phyloP scores from a whole-genome alignment of 2,113 vertebrate genomes.

The Epinephelus cyanopodus region DNA sequence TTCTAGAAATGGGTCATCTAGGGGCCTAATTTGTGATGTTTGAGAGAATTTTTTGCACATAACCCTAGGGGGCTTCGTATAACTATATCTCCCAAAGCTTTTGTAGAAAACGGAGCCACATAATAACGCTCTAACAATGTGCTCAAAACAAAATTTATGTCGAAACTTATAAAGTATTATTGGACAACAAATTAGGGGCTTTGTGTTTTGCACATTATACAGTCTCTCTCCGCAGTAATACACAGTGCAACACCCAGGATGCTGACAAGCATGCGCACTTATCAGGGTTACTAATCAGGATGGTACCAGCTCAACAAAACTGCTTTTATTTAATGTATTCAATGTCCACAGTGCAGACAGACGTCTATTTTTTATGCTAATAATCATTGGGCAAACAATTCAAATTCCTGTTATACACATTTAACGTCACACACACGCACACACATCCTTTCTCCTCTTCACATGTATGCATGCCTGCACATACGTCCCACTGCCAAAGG shows the following conservation, averaged over 20 bases:
- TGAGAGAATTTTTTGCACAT: constrained; percentile 54
- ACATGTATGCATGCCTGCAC: constrained; percentile 53
- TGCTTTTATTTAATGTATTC: neutral
- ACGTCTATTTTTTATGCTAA: constrained; percentile 21
- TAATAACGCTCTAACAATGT: constrained; percentile 59
- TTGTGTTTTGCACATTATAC: constrained; percentile 19
- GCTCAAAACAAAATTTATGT: constrained; percentile 50
- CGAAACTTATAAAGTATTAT: constrained; percentile 43
- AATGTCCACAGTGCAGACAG: neutral
- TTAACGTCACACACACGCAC: constrained; percentile 4
- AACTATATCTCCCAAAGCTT: constrained; percentile 56
- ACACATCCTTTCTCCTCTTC: constrained; percentile 23
- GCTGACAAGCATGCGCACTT: neutral
- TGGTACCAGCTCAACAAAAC: neutral
- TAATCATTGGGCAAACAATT: neutral
- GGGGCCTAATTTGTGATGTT: constrained; percentile 80
- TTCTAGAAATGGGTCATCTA: constrained; percentile 76
- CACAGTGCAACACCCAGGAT: neutral
- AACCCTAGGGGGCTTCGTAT: constrained; percentile 53
- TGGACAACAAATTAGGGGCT: constrained; percentile 46
- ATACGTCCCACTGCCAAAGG: constrained; percentile 67
- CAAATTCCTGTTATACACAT: constrained; percentile 12
- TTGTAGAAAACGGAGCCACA: constrained; percentile 49
- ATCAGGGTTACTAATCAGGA: neutral
- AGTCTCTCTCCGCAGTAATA: constrained; percentile 1